phyloP scores from a whole-genome alignment of 2,888 invertebrate species.

The Agrochola lychnidis region DNA sequence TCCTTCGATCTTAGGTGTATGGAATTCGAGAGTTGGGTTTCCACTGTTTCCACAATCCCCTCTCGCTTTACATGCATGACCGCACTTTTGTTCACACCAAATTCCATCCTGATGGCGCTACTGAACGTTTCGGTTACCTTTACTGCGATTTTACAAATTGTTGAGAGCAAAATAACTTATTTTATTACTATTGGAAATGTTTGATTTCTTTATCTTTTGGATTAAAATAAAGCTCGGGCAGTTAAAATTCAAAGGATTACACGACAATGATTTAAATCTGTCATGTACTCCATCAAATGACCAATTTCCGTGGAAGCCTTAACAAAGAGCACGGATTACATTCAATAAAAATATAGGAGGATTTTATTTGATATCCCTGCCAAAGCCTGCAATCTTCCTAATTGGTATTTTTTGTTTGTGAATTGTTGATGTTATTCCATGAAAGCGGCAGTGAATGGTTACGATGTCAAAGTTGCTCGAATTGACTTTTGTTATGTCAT shows the following conservation, averaged over 20 bases:
- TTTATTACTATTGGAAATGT: no score
- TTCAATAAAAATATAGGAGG: neutral
- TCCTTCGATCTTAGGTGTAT: neutral
- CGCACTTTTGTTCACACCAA: neutral
- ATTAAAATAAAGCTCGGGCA: neutral
- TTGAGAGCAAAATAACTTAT: no score
- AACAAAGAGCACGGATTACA: neutral
- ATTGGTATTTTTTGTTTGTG: slow-evolving; percentile 1
- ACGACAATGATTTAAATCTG: slow-evolving; percentile 7
- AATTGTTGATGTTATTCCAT: slow-evolving; percentile 11
- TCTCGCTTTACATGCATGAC: neutral
- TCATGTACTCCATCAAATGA: neutral
- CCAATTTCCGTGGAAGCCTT: slow-evolving; percentile 1
- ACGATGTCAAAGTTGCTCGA: slow-evolving; percentile 29
- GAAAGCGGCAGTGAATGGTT: slow-evolving; percentile 4
- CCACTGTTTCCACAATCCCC: neutral
- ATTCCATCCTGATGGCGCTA: neutral
- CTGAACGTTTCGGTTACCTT: neutral
- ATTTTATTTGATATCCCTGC: slow-evolving; percentile 7
- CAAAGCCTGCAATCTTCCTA: neutral
- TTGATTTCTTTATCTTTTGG: neutral
- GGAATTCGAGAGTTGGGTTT: neutral
- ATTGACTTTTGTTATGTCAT: slow-evolving; percentile 18
- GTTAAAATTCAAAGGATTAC: neutral
- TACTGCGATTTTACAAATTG: no score